Evolutionary conservation across 2,113 vertebrate genomes (phyloP).

Genomic region (Gobius niger): DNA sequence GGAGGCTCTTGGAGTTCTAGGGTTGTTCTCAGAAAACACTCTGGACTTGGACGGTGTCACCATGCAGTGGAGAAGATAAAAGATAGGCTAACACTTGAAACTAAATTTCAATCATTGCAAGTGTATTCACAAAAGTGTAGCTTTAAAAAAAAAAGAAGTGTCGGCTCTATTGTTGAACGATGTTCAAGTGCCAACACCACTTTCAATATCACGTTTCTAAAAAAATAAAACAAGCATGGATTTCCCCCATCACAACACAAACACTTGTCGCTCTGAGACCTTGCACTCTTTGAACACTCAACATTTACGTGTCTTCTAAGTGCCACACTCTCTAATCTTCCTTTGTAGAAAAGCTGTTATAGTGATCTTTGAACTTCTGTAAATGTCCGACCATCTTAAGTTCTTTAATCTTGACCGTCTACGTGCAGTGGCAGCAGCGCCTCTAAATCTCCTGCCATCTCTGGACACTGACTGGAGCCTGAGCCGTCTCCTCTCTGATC

Average conservation of each 20-base stretch:
- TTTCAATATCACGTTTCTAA: neutral
- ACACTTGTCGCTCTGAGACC: neutral
- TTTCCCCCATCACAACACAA: neutral
- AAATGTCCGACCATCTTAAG: constrained; percentile 56
- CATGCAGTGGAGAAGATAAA: constrained; percentile 66
- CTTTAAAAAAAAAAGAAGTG: neutral
- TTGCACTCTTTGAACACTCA: neutral
- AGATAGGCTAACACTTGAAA: constrained; percentile 62
- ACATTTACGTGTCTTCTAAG: constrained; percentile 4
- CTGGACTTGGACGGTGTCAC: constrained; percentile 50
- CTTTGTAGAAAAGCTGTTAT: constrained; percentile 16
- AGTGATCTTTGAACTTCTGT: constrained; percentile 61
- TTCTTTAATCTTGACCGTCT: constrained; percentile 65
- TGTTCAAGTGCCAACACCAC: neutral
- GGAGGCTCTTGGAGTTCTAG: constrained; percentile 50
- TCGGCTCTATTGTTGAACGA: constrained; percentile 7
- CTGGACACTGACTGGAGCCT: constrained; percentile 52
- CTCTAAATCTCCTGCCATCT: constrained; percentile 61
- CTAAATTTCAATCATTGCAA: constrained; percentile 67
- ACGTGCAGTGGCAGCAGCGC: constrained; percentile 54
- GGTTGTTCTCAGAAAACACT: constrained; percentile 70
- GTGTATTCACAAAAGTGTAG: constrained; percentile 14
- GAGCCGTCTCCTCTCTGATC: constrained; percentile 52
- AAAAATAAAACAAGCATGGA: neutral
- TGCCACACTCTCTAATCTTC: constrained; percentile 32